Conservation (phyloP, 2,888 invertebrate genomes). For the Lampropteryx suffumata region DNA sequence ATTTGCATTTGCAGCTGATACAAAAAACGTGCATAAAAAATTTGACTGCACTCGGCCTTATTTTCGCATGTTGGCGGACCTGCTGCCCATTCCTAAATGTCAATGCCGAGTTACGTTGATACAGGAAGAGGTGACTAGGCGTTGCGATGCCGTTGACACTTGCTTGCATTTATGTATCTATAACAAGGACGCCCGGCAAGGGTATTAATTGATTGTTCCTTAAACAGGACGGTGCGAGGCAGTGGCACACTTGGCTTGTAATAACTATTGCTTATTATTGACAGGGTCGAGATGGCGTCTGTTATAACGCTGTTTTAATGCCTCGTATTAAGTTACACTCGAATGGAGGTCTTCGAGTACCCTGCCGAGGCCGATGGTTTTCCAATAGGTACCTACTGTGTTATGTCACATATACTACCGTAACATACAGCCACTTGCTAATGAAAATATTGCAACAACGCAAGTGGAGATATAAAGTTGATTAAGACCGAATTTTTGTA, state of each 20-base stretch:
- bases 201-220: slow-evolving; percentile 37
- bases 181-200: slow-evolving; percentile 57
- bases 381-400: slow-evolving; percentile 13
- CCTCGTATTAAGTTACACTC: slow-evolving; percentile 31
- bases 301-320: slow-evolving; percentile 16
- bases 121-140: slow-evolving; percentile 68
- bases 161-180: slow-evolving; percentile 46
- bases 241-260: slow-evolving; percentile 18
- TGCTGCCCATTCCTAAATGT: slow-evolving; percentile 58
- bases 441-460: slow-evolving; percentile 3
- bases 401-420: slow-evolving; percentile 18
- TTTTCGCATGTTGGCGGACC: slow-evolving; percentile 45
- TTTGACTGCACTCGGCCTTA: slow-evolving; percentile 51
- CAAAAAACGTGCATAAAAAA: slow-evolving; percentile 44
- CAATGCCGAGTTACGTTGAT: slow-evolving; percentile 64
- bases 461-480: neutral
- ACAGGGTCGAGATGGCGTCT: slow-evolving; percentile 29
- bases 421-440: slow-evolving; percentile 5
- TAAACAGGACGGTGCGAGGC: slow-evolving; percentile 5
- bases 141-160: slow-evolving; percentile 44
- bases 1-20: slow-evolving; percentile 46
- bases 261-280: slow-evolving; percentile 22
- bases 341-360: slow-evolving; percentile 38
- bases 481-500: neutral
- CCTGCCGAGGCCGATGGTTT: slow-evolving; percentile 32